phyloP scores from a whole-genome alignment of 2,113 vertebrate species.

The Pan paniscus region DNA sequence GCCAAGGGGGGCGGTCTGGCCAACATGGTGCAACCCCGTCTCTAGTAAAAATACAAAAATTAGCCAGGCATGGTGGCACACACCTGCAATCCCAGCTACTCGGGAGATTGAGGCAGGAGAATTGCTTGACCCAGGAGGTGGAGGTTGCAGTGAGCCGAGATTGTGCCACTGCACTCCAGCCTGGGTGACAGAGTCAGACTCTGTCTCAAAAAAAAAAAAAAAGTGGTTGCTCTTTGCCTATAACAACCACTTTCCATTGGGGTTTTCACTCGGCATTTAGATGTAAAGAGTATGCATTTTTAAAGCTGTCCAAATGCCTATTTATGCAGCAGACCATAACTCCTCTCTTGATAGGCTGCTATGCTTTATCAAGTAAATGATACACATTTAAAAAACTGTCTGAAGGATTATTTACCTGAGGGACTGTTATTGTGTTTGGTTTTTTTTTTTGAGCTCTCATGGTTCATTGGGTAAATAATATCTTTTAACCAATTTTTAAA shows the following conservation, averaged over 20 bases:
- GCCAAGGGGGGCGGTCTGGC: no score
- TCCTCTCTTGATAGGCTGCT: constrained; percentile 39
- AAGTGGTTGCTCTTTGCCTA: constrained; percentile 58
- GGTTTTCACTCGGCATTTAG: constrained; percentile 54
- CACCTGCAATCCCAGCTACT: no score
- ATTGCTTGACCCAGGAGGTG: no score
- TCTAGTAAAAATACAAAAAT: no score
- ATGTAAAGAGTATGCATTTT: constrained; percentile 59
- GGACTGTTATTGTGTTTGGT: constrained; percentile 37
- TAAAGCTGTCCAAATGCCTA: constrained; percentile 69
- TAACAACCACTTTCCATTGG: constrained; percentile 14
- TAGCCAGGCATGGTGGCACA: no score
- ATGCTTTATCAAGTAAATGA: constrained; percentile 63
- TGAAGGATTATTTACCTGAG: constrained; percentile 48
- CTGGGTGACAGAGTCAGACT: no score
- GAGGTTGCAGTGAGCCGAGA: no score
- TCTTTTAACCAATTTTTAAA: constrained; percentile 62
- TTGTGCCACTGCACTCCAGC: no score
- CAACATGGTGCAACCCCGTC: no score
- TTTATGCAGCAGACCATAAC: constrained; percentile 67
- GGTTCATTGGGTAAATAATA: constrained; percentile 65
- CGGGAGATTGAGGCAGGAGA: no score
- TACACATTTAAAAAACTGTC: constrained; percentile 68
- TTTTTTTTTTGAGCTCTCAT: neutral
- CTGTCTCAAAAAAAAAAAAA: no score